Percentiles rank a stretch among this genome's conserved stretches.
Conservation (phyloP, 2,797 vertebrate species). For the Gymnopithys bicolor region DNA sequence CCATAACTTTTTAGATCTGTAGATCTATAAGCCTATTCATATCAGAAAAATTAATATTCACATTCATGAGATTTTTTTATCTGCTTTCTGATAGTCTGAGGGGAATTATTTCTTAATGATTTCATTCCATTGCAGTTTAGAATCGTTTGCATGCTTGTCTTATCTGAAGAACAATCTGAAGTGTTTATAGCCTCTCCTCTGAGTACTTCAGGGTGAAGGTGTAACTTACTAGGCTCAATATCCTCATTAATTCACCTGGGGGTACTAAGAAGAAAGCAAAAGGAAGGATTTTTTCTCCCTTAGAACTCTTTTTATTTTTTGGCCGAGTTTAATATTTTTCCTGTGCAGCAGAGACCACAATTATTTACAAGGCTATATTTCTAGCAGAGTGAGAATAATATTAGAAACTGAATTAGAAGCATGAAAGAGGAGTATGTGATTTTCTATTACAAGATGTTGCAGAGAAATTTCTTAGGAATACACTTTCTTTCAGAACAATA, state of each 20-base stretch:
- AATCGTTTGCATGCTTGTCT: background rate
- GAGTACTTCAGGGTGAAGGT: background rate
- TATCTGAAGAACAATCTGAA: background rate
- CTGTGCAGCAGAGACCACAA: background rate
- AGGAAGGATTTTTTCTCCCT: background rate
- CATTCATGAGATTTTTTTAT: background rate
- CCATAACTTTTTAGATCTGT: background rate
- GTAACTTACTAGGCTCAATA: background rate
- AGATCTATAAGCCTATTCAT: background rate
- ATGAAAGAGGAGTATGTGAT: background rate
- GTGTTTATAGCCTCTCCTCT: background rate
- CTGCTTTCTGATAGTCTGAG: background rate
- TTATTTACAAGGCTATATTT: slow-evolving; percentile 15
- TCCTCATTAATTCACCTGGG: background rate
- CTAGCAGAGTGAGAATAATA: background rate
- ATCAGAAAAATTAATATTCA: background rate
- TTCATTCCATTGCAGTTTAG: background rate
- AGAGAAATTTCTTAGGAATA: background rate
- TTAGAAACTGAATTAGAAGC: background rate
- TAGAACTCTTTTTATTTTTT: slow-evolving; percentile 10
- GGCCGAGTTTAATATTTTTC: background rate
- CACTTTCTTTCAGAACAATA: background rate
- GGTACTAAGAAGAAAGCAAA: background rate
- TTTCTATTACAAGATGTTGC: background rate
- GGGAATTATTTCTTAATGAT: background rate